Percentiles rank a stretch among this genome's conserved stretches.
Evolutionary conservation across 2,113 vertebrate species (phyloP).

Genomic region (Centropus bengalensis): DNA sequence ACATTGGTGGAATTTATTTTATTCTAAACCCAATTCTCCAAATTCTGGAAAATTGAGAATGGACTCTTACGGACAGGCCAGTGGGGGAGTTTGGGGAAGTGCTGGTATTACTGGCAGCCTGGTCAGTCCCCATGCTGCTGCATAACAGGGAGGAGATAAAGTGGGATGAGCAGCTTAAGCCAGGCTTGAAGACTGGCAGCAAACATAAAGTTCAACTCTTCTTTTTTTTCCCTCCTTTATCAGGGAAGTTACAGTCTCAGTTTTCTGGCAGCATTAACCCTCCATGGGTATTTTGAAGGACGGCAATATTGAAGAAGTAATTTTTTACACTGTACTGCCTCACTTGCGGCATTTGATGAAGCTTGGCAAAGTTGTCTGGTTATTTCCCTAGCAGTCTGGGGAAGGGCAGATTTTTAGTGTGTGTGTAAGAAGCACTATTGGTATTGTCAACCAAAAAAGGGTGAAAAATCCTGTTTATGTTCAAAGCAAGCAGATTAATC

Average conservation of each 20-base stretch:
- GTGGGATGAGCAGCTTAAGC: neutral
- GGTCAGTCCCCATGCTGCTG: rapidly evolving
- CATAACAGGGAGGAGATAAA: neutral
- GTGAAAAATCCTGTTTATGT: neutral
- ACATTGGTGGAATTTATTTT: neutral
- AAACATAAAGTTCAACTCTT: neutral
- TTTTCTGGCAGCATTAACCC: neutral
- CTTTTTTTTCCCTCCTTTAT: neutral
- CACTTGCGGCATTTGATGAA: neutral
- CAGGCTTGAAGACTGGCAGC: neutral
- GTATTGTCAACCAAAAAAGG: neutral
- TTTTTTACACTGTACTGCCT: neutral
- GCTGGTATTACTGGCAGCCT: neutral
- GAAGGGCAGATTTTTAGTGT: neutral
- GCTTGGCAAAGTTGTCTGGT: neutral
- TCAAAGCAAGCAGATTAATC: neutral
- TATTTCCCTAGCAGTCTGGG: neutral
- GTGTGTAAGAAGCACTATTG: neutral
- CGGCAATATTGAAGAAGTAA: neutral
- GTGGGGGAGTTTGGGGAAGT: neutral
- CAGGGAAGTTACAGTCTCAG: neutral
- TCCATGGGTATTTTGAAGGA: neutral
- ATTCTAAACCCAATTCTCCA: slow-evolving; percentile 28
- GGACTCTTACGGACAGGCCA: neutral
- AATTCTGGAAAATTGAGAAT: neutral